A percentile compares a stretch with the other conserved stretches of the same genome.
Conservation (phyloP, 2,113 vertebrate genomes). For the crab-eating macaque (Macaca fascicularis) region DNA sequence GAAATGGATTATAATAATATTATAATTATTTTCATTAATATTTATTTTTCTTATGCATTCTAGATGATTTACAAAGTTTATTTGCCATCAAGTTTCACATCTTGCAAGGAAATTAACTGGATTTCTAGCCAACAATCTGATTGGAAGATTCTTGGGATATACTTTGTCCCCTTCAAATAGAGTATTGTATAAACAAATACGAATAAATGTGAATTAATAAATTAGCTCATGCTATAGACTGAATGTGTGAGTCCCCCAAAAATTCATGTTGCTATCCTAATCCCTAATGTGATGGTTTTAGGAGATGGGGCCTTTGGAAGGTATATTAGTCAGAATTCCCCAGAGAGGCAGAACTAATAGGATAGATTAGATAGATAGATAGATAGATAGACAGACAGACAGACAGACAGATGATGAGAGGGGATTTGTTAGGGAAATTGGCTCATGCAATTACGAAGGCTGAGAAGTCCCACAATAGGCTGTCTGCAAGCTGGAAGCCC, state of each 20-base stretch:
- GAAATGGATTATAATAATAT: not conserved
- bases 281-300: not conserved
- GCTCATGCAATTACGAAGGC: not conserved
- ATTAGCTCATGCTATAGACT: not conserved
- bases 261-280: not conserved
- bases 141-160: not conserved
- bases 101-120: not conserved
- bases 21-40: slow-evolving; percentile 44
- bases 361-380: not conserved
- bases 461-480: not conserved
- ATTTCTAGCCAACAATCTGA: not conserved
- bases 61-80: slow-evolving; percentile 40
- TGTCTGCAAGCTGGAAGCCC: not conserved
- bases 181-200: not conserved
- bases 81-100: not conserved
- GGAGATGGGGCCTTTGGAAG: not conserved
- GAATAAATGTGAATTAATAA: slow-evolving; percentile 29
- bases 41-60: not conserved
- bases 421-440: not conserved
- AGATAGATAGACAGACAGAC: not conserved
- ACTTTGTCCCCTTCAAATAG: not conserved
- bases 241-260: not conserved
- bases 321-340: not conserved
- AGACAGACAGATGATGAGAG: not conserved
- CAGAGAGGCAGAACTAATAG: not conserved